Evolutionary conservation across 2,113 vertebrate genomes (phyloP).

Genomic region (Pluvialis apricaria): DNA sequence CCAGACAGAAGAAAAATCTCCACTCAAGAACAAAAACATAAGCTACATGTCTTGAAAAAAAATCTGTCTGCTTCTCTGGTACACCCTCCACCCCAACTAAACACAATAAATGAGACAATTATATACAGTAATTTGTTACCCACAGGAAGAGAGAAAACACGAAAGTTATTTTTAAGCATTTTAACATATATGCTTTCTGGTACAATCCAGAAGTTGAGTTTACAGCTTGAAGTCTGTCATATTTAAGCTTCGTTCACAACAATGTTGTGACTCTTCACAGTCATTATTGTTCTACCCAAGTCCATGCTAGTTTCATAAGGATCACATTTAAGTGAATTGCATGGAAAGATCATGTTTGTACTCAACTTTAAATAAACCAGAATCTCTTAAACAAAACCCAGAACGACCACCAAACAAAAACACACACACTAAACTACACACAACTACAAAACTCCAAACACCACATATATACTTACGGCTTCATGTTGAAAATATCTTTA

Average conservation of each 20-base stretch:
- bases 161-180: not conserved
- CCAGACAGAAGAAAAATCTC: not conserved
- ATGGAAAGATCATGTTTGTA: not conserved
- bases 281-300: not conserved
- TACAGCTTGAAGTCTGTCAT: not conserved
- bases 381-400: not conserved
- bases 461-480: conserved; percentile 83
- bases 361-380: not conserved
- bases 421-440: not conserved
- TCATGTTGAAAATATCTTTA: conserved; percentile 94
- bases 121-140: not conserved
- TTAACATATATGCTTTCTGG: not conserved
- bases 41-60: not conserved
- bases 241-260: not conserved
- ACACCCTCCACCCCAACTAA: not conserved
- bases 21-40: not conserved
- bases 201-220: not conserved
- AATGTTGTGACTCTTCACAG: not conserved
- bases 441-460: not conserved
- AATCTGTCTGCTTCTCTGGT: not conserved
- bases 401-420: not conserved
- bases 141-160: not conserved
- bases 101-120: not conserved
- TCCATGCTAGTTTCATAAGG: not conserved
- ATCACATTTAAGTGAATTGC: not conserved